Evolutionary conservation across 2,113 vertebrate genomes (phyloP).

Genomic region (Conger conger): DNA sequence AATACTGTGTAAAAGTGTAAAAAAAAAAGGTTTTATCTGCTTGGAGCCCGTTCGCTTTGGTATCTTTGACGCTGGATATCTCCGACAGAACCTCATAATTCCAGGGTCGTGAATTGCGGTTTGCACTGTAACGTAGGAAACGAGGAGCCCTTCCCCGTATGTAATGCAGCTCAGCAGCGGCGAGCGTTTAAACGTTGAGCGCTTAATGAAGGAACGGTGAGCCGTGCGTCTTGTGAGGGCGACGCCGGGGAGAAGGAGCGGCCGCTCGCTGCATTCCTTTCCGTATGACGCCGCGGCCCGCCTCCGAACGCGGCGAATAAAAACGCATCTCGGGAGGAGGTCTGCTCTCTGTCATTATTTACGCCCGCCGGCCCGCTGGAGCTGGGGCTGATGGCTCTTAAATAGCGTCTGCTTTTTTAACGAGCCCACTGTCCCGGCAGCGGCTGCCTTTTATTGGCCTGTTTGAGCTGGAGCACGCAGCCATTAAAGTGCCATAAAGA

Average conservation of each 20-base stretch:
- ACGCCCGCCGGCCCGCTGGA: slow-evolving; percentile 50
- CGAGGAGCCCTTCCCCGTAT: too few species aligned
- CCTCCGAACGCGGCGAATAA: slow-evolving; percentile 61
- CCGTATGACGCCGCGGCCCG: not conserved
- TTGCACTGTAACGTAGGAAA: too few species aligned
- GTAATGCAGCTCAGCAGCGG: too few species aligned
- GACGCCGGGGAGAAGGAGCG: slow-evolving; percentile 52
- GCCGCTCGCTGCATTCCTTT: slow-evolving; percentile 45
- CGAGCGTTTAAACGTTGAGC: too few species aligned
- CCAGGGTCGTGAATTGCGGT: too few species aligned
- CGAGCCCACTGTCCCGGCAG: slow-evolving; percentile 46
- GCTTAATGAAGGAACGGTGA: too few species aligned
- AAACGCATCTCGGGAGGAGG: slow-evolving; percentile 55
- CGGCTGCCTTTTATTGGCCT: slow-evolving; percentile 66
- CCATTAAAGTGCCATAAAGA: slow-evolving; percentile 67
- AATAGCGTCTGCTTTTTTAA: slow-evolving; percentile 66
- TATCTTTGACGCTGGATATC: too few species aligned
- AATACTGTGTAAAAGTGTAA: too few species aligned
- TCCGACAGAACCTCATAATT: too few species aligned
- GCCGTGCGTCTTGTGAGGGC: too few species aligned
- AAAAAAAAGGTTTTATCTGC: too few species aligned
- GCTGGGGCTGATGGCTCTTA: slow-evolving; percentile 64
- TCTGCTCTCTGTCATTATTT: slow-evolving; percentile 49
- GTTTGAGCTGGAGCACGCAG: slow-evolving; percentile 64
- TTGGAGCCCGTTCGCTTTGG: too few species aligned